Evolutionary conservation across 2,113 vertebrate genomes (phyloP), one percentile per base, ranked within the genome.

Genomic region (Ceuthmochares aereus): DNA sequence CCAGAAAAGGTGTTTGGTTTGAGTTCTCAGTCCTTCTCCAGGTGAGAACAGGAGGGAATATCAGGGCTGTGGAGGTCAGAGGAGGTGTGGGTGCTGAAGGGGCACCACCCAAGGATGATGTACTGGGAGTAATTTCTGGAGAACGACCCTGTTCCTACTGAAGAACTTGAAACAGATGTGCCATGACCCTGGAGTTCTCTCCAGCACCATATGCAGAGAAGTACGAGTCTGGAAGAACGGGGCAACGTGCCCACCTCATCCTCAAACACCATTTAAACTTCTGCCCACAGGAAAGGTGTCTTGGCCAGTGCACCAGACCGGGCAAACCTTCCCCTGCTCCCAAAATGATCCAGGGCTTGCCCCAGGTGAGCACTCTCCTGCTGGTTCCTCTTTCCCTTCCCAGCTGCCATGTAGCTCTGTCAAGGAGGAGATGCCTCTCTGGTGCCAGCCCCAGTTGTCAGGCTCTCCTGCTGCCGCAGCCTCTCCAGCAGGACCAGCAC

Each of bases 401-500:
- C 47, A 36, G 63, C 7, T 1, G 9, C 84, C 21, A 40, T 0
- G 8, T 0, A 7, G n/a, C 10, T 32, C 30, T 6, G 43, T 90
- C 93, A 95, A 5, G 90, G 47, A 62, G 92, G 87, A 27, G 63
- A 23, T 5, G 74, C 14, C 36, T 60, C 26, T 7, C 0, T 40
- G 2, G 47, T 14, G 30, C 52, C 2, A 5, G 16, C 15, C 10
- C 2, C 0, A 0, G 32, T 30, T 1, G 2, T 10, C 0, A 12
- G 2, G 8, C 79, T 18, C 74, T 87, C 77, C 18, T 1, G 60
- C 89, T 85, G 89, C 78, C 26, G 94, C 92, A 99, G 97, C 84
- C 97, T 96, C 21, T 92, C 95, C 79, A 99, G 98, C 93, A 99
- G 98, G 22, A 67, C 95, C 40, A 98, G 91, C 67, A 99, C 97